Evolutionary conservation across 1,140 invertebrate species (phyloP).

Genomic region (Calliopsis andreniformis): DNA sequence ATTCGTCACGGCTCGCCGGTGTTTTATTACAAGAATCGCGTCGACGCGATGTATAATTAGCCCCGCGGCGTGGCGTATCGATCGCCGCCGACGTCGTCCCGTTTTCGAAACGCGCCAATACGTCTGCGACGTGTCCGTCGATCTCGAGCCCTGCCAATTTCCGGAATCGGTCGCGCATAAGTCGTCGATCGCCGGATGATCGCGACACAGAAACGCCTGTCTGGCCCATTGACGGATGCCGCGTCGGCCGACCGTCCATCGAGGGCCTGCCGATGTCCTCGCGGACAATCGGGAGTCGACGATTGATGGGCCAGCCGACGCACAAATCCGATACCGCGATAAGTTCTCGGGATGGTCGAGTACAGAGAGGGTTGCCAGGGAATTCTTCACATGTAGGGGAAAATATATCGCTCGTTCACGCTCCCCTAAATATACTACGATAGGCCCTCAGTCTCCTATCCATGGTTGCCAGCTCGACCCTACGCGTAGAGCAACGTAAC

Average conservation of each 20-base stretch:
- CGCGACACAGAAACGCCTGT: neutral
- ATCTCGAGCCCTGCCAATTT: conserved; percentile 58
- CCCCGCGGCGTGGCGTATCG: neutral
- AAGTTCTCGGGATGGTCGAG: no score
- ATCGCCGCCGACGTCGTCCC: conserved; percentile 7
- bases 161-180: conserved; percentile 55
- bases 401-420: no score
- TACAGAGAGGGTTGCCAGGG: no score
- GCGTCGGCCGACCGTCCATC: neutral
- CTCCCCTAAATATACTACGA: no score
- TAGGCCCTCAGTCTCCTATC: no score
- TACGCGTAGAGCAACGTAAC: no score
- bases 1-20: neutral
- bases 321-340: no score
- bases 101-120: conserved; percentile 4
- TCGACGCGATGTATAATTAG: conserved; percentile 28
- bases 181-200: conserved; percentile 27
- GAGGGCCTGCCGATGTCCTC: neutral
- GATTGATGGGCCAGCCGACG: no score
- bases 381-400: no score
- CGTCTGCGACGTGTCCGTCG: conserved; percentile 34
- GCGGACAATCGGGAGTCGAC: no score
- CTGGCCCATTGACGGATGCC: neutral
- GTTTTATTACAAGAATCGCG: conserved; percentile 32
- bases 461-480: no score